Evolutionary conservation across 1,140 invertebrate species (phyloP).

Genomic region (Zaprionus inermis): DNA sequence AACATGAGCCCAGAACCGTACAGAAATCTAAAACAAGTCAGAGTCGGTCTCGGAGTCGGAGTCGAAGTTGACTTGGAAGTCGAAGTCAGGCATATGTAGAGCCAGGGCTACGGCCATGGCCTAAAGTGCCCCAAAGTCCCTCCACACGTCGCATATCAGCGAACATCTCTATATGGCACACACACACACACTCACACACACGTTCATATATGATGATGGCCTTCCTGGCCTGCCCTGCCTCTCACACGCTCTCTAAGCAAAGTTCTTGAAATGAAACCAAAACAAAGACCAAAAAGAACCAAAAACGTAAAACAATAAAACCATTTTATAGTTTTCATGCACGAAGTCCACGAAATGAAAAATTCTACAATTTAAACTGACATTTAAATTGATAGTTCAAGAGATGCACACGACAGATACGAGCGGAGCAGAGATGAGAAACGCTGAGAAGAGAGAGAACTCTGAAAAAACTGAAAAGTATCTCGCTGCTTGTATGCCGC

Average conservation of each 20-base stretch:
- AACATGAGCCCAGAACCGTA: constrained; percentile 25
- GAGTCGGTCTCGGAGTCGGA: constrained; percentile 32
- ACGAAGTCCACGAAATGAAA: constrained; percentile 83
- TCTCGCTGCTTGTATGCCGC: constrained; percentile 7
- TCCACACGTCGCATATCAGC: constrained; percentile 39
- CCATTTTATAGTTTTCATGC: constrained; percentile 82
- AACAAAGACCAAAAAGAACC: constrained; percentile 27
- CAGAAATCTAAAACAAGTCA: constrained; percentile 79
- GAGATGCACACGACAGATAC: constrained; percentile 83
- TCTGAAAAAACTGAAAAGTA: constrained; percentile 29
- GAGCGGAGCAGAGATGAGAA: constrained; percentile 39
- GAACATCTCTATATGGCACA: constrained; percentile 61
- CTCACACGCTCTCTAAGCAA: constrained; percentile 61
- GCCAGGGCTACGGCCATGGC: constrained; percentile 44
- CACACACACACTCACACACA: constrained; percentile 36
- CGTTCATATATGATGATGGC: constrained; percentile 12
- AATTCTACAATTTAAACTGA: constrained; percentile 84
- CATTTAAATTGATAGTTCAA: constrained; percentile 84
- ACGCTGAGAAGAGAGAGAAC: not conserved
- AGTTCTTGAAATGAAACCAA: constrained; percentile 56
- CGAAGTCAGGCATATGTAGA: constrained; percentile 30
- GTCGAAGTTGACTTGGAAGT: too few species aligned
- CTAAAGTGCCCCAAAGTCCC: constrained; percentile 49
- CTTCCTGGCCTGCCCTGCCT: constrained; percentile 18
- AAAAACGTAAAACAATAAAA: constrained; percentile 44